Percentiles rank a stretch among this genome's conserved stretches.
These are phyloP conservation scores for Microcebus murinus DNA, from an alignment of 2,113 vertebrate species.

Conservation along the genomic window DNA sequence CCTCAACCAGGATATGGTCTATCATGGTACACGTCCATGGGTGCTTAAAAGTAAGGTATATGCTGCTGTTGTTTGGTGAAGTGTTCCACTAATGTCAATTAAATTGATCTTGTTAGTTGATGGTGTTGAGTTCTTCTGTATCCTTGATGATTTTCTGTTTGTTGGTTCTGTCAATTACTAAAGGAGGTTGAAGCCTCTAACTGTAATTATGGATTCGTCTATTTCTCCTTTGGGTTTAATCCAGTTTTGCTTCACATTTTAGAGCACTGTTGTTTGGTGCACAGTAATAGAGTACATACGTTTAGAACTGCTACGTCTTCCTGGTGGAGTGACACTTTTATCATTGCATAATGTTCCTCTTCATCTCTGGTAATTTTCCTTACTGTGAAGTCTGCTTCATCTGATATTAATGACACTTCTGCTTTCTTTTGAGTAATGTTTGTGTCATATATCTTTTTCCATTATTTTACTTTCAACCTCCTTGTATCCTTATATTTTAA, in stretches of 20 bases:
- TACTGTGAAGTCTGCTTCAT: not conserved
- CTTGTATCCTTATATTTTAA: not conserved
- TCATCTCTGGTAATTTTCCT: not conserved
- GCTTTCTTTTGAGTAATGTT: not conserved
- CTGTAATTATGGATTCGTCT: not conserved
- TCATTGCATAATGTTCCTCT: not conserved
- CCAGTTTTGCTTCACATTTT: not conserved
- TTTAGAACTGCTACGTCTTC: not conserved
- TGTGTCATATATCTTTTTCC: not conserved
- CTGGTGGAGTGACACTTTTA: not conserved
- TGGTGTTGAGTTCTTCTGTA: not conserved
- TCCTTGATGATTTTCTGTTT: slow-evolving; percentile 2
- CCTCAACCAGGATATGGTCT: not conserved
- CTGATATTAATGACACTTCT: not conserved
- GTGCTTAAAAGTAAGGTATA: not conserved
- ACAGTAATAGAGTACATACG: not conserved
- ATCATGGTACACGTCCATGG: not conserved
- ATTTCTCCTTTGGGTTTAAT: not conserved
- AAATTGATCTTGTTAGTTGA: not conserved
- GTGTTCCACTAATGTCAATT: not conserved
- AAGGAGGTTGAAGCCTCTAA: not conserved
- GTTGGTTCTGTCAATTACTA: not conserved
- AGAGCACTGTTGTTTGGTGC: not conserved
- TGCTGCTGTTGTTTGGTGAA: not conserved
- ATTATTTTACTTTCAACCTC: not conserved